A percentile compares a stretch with the other conserved stretches of the same genome.
Evolutionary conservation across 2,797 vertebrate genomes (phyloP).

Genomic region (Sarcophilus harrisii): DNA sequence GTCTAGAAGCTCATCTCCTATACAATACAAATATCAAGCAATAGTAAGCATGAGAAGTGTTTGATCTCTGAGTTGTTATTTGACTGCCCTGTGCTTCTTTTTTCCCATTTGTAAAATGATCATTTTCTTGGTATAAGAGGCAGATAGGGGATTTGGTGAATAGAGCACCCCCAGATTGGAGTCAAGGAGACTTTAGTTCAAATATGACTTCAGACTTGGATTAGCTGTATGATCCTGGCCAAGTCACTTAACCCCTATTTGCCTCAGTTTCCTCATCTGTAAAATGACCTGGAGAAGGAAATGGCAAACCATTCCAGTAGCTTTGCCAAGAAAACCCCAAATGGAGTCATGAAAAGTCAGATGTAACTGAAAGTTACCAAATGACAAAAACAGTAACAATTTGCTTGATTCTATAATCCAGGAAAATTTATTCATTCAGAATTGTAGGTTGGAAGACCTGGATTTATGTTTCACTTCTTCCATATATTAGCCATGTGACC

Average conservation of each 20-base stretch:
- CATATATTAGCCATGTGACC: neutral
- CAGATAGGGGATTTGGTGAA: neutral
- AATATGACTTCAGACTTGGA: neutral
- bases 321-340: neutral
- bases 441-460: neutral
- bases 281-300: neutral
- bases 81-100: neutral
- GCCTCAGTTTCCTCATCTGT: neutral
- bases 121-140: neutral
- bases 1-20: neutral
- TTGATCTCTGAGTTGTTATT: neutral
- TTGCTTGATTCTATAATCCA: neutral
- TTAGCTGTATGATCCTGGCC: neutral
- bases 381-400: neutral
- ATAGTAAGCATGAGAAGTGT: neutral
- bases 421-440: neutral
- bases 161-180: neutral
- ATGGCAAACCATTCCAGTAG: neutral
- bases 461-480: neutral
- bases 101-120: neutral
- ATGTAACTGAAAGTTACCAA: neutral
- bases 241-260: neutral
- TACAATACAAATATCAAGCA: neutral
- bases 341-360: neutral
- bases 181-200: neutral